phyloP scores from a whole-genome alignment of 2,888 invertebrate genomes.

The Thecocarcelia acutangulata region DNA sequence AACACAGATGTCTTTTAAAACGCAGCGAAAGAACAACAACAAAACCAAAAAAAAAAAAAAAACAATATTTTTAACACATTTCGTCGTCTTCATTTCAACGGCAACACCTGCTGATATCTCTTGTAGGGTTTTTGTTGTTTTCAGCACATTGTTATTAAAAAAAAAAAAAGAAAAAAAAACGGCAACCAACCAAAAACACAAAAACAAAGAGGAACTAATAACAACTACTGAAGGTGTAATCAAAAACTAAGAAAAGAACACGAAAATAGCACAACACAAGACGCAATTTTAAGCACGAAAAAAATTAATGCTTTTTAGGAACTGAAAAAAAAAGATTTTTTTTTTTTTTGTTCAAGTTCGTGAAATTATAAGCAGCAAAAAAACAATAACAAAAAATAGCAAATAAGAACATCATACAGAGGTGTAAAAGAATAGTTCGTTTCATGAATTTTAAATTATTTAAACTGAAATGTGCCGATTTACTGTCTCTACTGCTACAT shows the following conservation, averaged over 20 bases:
- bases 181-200: no score
- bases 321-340: constrained; percentile 14
- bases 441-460: no score
- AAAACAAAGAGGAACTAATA: constrained; percentile 22
- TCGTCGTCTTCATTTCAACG: constrained; percentile 24
- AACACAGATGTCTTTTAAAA: constrained; percentile 47
- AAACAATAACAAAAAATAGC: background rate
- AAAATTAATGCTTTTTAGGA: constrained; percentile 23
- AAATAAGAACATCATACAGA: no score
- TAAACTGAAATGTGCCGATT: no score
- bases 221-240: constrained; percentile 55
- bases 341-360: constrained; percentile 33
- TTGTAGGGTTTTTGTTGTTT: constrained; percentile 11
- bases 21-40: constrained; percentile 18
- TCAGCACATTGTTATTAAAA: constrained; percentile 16
- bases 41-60: constrained; percentile 1
- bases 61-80: constrained; percentile 46
- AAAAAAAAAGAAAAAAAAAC: constrained; percentile 3
- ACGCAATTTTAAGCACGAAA: constrained; percentile 1
- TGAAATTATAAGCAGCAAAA: constrained; percentile 50
- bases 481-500: no score
- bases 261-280: constrained; percentile 30
- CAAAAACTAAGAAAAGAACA: constrained; percentile 30
- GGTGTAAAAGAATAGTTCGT: no score
- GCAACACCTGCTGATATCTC: constrained; percentile 53